Base-by-base conservation (phyloP, 2,888 invertebrate genomes). In the Melinopterus prodromus region DNA sequence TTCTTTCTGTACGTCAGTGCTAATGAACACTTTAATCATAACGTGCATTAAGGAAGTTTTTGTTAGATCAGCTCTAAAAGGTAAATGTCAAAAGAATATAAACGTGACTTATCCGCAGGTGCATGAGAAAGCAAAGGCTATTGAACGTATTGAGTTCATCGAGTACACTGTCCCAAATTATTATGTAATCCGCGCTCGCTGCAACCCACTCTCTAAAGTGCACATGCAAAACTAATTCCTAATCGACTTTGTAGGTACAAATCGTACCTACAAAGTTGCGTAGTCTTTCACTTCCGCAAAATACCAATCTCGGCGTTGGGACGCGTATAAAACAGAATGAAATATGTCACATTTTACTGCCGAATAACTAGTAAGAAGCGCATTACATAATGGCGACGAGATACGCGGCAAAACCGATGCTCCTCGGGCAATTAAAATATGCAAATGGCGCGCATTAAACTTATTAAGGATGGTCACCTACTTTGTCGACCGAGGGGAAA, bases 111-210 rank as follows among this genome's bases (percentile, higher is more conserved):
- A 53, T 53, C 53, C 53, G 72, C 36, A 72, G 26, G 72, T 26
- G 72, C 12, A 72, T 72, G 72, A 36, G 77, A 77, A 77, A 77
- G 77, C 77, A 69, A 77, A 16, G 37, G 37, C 38, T 76, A 53
- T 53, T 53, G 53, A 53, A 53, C 5, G 74, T 36, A 74, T 74
- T 36, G 35, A 74, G 74, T 74, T 74, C 74, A 26, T 74, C 36
- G 74, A 26, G 74, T 74, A 53, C 53, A 53, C 76, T 77, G 77
- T 77, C 77, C 77, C 77, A 69, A 77, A 77, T 77, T 77, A 77
- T 77, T 77, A 77, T 77, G 77, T 77, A 77, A 77, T 53, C 36
- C 53, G 69, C 77, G 53, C 77, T 77, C 16, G 15, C 69, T 69
- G 53, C 53, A 53, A 53, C 53, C 53, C 53, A 53, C 53, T 53